Percentiles rank a stretch among this genome's conserved stretches.
Evolutionary conservation across 2,888 invertebrate genomes (phyloP).

Genomic region (Aethes cnicana): DNA sequence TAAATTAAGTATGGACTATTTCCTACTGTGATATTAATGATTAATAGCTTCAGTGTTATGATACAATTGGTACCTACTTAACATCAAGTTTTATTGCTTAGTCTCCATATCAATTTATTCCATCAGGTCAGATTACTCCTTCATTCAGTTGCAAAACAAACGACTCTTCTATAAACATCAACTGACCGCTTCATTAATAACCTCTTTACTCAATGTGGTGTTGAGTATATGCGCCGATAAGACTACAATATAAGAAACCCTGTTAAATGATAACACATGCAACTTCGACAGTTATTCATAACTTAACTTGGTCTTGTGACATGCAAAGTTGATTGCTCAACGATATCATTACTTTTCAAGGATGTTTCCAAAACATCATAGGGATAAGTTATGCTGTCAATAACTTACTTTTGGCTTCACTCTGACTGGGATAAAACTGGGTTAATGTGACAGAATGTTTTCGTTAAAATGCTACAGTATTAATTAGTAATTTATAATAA

Average conservation of each 20-base stretch:
- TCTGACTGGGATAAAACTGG: slow-evolving; percentile 8
- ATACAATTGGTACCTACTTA: too few relatives aligned
- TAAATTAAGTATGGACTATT: too few relatives aligned
- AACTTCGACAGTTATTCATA: slow-evolving; percentile 33
- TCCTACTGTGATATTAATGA: too few relatives aligned
- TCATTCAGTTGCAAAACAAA: background rate
- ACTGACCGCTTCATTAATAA: slow-evolving; percentile 33
- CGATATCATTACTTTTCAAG: slow-evolving; percentile 12
- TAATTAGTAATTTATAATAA: too few relatives aligned
- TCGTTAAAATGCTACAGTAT: too few relatives aligned
- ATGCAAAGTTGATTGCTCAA: slow-evolving; percentile 13
- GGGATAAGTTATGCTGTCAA: slow-evolving; percentile 10
- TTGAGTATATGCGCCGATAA: slow-evolving; percentile 37
- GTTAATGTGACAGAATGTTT: slow-evolving; percentile 14
- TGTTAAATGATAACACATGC: slow-evolving; percentile 33
- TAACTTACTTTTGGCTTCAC: background rate
- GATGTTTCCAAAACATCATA: slow-evolving; percentile 8
- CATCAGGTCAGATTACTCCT: background rate
- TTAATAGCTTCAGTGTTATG: too few relatives aligned
- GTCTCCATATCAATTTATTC: too few relatives aligned
- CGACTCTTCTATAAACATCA: slow-evolving; percentile 31
- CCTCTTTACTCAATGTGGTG: slow-evolving; percentile 33
- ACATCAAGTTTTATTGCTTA: too few relatives aligned
- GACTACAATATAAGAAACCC: slow-evolving; percentile 38
- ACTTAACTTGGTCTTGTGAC: slow-evolving; percentile 21